Conservation (phyloP, 2,888 invertebrate species). For the Eustalomyia histrio region DNA sequence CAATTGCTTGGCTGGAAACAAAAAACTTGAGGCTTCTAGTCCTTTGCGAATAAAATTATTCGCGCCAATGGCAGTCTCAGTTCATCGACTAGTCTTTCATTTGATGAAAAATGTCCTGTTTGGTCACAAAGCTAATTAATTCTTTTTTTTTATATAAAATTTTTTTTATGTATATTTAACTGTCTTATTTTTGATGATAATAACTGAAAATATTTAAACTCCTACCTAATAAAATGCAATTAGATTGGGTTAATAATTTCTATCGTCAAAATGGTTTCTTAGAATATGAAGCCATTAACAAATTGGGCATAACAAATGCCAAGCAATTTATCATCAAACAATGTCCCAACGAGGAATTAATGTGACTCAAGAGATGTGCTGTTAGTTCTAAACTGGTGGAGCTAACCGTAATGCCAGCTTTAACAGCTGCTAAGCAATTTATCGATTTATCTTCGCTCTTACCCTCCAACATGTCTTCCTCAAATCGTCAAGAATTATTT, state of each 20-base stretch:
- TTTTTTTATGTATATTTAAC: no score
- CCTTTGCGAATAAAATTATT: no score
- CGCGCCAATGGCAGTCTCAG: no score
- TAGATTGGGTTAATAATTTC: conserved; percentile 93
- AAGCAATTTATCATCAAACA: conserved; percentile 90
- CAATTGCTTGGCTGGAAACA: no score
- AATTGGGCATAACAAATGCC: conserved; percentile 93
- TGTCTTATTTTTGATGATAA: no score
- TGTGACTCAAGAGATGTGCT: conserved; percentile 88
- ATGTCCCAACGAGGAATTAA: conserved; percentile 86
- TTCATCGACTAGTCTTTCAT: no score
- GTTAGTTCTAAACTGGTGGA: conserved; percentile 83
- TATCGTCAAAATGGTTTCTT: conserved; percentile 96
- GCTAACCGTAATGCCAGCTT: conserved; percentile 84
- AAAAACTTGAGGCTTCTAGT: no score
- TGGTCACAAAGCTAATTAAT: no score
- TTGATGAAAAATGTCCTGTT: no score
- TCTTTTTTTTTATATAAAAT: no score
- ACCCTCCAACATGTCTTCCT: conserved; percentile 89
- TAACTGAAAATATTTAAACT: no score
- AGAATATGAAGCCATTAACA: conserved; percentile 93
- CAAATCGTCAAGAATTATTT: conserved; percentile 88
- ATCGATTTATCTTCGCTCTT: conserved; percentile 90
- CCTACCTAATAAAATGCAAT: conserved; percentile 85
- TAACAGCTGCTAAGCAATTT: conserved; percentile 88